Evolutionary conservation across 2,888 invertebrate genomes (phyloP).

Genomic region (Leucophenga montana): DNA sequence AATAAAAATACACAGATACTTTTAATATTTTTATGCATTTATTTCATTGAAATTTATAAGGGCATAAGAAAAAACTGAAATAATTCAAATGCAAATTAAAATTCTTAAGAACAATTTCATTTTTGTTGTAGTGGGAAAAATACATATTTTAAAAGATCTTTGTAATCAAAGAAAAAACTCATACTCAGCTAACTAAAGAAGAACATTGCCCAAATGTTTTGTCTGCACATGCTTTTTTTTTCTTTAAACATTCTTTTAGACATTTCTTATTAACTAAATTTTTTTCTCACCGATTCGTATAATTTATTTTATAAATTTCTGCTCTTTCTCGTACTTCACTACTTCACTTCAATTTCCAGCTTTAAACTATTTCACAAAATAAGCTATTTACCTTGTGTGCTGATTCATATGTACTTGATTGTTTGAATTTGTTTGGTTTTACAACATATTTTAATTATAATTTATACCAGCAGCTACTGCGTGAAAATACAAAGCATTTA

Average conservation of each 20-base stretch:
- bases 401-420: not conserved
- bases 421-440: not conserved
- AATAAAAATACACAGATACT: not conserved
- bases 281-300: not conserved
- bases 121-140: not conserved
- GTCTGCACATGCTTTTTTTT: not conserved
- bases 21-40: not conserved
- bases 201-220: not conserved
- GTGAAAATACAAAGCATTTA: too few species aligned
- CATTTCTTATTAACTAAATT: not conserved
- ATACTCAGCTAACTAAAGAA: not conserved
- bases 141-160: not conserved
- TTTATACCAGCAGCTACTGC: too few species aligned
- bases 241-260: not conserved
- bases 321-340: too few species aligned
- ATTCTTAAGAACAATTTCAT: too few species aligned
- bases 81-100: constrained; percentile 3
- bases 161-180: not conserved
- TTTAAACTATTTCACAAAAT: too few species aligned
- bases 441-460: not conserved
- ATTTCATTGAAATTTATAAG: not conserved
- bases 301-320: too few species aligned
- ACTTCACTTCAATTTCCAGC: too few species aligned
- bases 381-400: not conserved
- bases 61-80: not conserved